A percentile compares a stretch with the other conserved stretches of the same genome.
These are phyloP conservation scores for Myxocyprinus asiaticus DNA, from an alignment of 2,113 vertebrate genomes.

Conservation along the genomic window DNA sequence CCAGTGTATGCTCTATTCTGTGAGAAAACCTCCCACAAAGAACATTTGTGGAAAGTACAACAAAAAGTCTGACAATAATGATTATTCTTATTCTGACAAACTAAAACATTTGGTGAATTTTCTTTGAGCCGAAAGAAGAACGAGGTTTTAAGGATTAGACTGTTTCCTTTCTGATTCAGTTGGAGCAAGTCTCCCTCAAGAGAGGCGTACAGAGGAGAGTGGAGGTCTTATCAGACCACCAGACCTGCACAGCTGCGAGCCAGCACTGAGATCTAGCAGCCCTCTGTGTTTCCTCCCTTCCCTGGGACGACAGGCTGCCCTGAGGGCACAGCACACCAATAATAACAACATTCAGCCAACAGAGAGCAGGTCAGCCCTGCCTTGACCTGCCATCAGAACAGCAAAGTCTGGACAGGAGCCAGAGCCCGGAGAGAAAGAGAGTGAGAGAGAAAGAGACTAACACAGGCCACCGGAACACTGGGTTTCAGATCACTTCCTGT, in stretches of 20 bases:
- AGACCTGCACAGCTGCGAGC: constrained; percentile 76
- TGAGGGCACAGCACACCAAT: constrained; percentile 83
- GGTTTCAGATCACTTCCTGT: constrained; percentile 69
- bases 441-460: constrained; percentile 29
- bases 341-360: constrained; percentile 92
- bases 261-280: constrained; percentile 62
- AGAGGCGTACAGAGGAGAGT: constrained; percentile 43
- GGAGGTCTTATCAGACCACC: constrained; percentile 61
- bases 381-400: constrained; percentile 81
- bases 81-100: not conserved
- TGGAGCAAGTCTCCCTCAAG: constrained; percentile 38
- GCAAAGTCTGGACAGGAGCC: constrained; percentile 82
- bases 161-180: not conserved
- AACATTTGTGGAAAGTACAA: too few species aligned
- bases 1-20: too few species aligned
- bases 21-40: too few species aligned
- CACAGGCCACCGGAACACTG: constrained; percentile 55
- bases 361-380: constrained; percentile 82
- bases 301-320: constrained; percentile 79
- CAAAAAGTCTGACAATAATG: too few species aligned
- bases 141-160: constrained; percentile 15
- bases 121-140: not conserved
- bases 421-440: constrained; percentile 63
- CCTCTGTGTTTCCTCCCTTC: constrained; percentile 64
- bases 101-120: not conserved